phyloP scores from a whole-genome alignment of 1,140 invertebrate genomes.

The Drosophila bipectinata region DNA sequence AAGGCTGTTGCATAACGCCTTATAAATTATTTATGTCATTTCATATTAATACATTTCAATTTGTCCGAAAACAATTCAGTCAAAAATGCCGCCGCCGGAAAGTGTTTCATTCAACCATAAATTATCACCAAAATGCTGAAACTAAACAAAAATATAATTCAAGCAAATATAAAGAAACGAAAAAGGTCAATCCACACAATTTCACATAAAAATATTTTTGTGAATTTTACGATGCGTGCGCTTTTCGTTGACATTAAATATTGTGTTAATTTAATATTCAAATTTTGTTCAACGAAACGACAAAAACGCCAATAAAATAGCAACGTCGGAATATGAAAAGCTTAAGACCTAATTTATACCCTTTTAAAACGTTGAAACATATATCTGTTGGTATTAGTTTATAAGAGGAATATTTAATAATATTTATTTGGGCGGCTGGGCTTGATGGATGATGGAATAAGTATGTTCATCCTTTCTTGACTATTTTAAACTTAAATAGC shows the following conservation, averaged over 20 bases:
- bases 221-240: conserved; percentile 61
- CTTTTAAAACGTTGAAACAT: background rate
- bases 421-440: background rate
- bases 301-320: conserved; percentile 54
- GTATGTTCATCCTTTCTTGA: no score
- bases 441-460: no score
- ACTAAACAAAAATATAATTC: conserved; percentile 35
- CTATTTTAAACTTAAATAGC: no score
- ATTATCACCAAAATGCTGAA: conserved; percentile 53
- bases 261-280: conserved; percentile 80
- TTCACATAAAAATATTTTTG: conserved; percentile 70
- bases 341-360: conserved; percentile 8
- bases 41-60: conserved; percentile 78
- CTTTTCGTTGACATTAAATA: conserved; percentile 74
- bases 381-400: no score
- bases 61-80: conserved; percentile 62
- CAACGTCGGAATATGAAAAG: background rate
- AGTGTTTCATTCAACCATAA: conserved; percentile 46
- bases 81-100: conserved; percentile 51
- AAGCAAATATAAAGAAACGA: conserved; percentile 32
- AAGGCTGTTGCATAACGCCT: conserved; percentile 29
- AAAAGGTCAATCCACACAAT: conserved; percentile 39
- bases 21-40: conserved; percentile 66
- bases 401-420: no score
- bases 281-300: conserved; percentile 61